Base-by-base conservation (phyloP, 2,888 invertebrate genomes). In the Acrocyrtus sp. region DNA sequence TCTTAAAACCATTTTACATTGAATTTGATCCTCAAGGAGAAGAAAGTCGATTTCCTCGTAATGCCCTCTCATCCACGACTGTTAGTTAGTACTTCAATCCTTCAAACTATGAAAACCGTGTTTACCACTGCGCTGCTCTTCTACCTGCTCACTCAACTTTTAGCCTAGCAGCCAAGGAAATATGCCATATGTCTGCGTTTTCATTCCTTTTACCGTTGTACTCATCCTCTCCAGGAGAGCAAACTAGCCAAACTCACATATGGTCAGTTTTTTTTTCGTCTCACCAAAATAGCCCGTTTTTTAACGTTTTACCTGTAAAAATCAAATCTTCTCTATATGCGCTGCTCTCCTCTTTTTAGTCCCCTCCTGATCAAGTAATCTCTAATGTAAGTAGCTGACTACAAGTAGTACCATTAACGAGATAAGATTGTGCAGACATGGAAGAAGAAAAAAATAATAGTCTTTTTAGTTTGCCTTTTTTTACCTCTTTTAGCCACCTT, bases 381-480 rank as follows among this genome's bases (percentile, higher is more conserved):
- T 51, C 53, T 27, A 50, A 66, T n/a, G 34, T 34, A 34, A 34
- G 34, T n/a, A 34, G 34, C 51, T 67, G 58, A 27, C 43, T 67
- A 50, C 58, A 57, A 60, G 53, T 22, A 60, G 68, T 19, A 50
- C 69, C 50, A 62, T 70, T 70, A 70, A 62, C 69, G 62, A 70
- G 69, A 60, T 61, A 54, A 69, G 69, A 70, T 62, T 70, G 45
- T 56, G 19, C 27, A 21, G 39, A 56, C 8, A 6, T 17, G 48
- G 41, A 12, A 48, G 43, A 58, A 51, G 15, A 29, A 22, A 39
- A 29, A 41, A 5, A 50, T 24, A 24, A 45, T 26, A 56, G 43
- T n/a, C n/a, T n/a, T n/a, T n/a, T n/a, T n/a, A n/a, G n/a, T n/a
- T n/a, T n/a, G n/a, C n/a, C n/a, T n/a, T n/a, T n/a, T n/a, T n/a